These are phyloP conservation scores for Camponotus pennsylvanicus DNA, from an alignment of 1,140 invertebrate species.

Conservation along the genomic window DNA sequence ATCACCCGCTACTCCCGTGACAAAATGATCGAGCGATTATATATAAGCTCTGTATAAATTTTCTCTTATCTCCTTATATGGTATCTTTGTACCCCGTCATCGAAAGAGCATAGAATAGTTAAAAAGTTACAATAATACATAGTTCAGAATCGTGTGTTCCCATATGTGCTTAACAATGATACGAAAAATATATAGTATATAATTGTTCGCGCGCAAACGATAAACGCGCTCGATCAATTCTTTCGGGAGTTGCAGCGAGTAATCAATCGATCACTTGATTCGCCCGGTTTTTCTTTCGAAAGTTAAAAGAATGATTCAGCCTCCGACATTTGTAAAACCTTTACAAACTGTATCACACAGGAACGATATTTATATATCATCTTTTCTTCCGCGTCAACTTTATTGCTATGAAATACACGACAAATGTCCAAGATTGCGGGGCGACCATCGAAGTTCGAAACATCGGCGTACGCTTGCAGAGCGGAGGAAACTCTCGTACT, in stretches of 20 bases:
- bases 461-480: neutral
- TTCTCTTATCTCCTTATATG: slow-evolving; percentile 31
- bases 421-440: neutral
- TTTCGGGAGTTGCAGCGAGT: slow-evolving; percentile 15
- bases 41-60: slow-evolving; percentile 56
- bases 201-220: slow-evolving; percentile 47
- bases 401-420: slow-evolving; percentile 54
- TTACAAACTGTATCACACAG: slow-evolving; percentile 16
- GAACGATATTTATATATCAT: slow-evolving; percentile 35
- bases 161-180: slow-evolving; percentile 50
- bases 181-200: slow-evolving; percentile 60
- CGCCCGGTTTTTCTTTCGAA: neutral
- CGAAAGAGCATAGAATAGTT: slow-evolving; percentile 23
- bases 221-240: slow-evolving; percentile 36
- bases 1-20: neutral
- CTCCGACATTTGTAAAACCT: slow-evolving; percentile 6
- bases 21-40: slow-evolving; percentile 35
- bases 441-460: neutral
- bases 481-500: slow-evolving; percentile 15
- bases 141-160: slow-evolving; percentile 49
- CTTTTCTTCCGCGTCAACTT: slow-evolving; percentile 42
- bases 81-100: neutral
- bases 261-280: slow-evolving; percentile 30
- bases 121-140: slow-evolving; percentile 30
- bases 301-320: slow-evolving; percentile 38